Conservation (phyloP, 2,113 vertebrate species). For the Galemys pyrenaicus region DNA sequence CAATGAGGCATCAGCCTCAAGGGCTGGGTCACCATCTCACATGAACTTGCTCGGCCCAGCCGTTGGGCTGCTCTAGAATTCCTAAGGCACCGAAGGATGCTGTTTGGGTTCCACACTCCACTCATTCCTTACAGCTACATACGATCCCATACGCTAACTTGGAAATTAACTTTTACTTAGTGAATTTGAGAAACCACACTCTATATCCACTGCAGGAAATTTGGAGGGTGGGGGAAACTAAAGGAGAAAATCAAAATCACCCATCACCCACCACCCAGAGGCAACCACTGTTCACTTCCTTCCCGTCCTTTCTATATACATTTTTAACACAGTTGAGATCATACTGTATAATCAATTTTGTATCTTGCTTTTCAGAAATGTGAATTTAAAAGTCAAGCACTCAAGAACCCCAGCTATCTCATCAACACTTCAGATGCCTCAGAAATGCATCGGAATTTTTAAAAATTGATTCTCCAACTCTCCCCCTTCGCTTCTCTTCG, state of each 20-base stretch:
- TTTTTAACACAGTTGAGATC: constrained; percentile 83
- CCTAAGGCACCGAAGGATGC: not conserved
- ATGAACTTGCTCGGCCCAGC: not conserved
- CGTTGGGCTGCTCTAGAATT: not conserved
- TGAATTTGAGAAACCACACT: constrained; percentile 45
- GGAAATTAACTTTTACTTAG: constrained; percentile 71
- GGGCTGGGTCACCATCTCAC: not conserved
- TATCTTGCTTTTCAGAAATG: constrained; percentile 82
- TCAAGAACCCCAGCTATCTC: constrained; percentile 81
- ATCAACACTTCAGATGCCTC: constrained; percentile 81
- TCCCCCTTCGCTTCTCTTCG: constrained; percentile 38
- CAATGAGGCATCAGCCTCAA: not conserved
- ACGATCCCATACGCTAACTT: constrained; percentile 2
- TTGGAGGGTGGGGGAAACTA: constrained; percentile 3
- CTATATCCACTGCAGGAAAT: constrained; percentile 57
- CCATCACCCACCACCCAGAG: constrained; percentile 72
- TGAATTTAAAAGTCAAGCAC: constrained; percentile 83
- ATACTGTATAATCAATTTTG: constrained; percentile 83
- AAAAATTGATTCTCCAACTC: constrained; percentile 80
- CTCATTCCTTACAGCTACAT: constrained; percentile 25
- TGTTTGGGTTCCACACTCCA: not conserved
- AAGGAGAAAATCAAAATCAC: constrained; percentile 66
- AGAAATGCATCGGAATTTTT: constrained; percentile 77
- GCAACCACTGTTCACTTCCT: constrained; percentile 74
- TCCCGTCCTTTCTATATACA: constrained; percentile 76